A percentile compares a stretch with the other conserved stretches of the same genome.
Evolutionary conservation across 2,888 invertebrate genomes (phyloP).

Genomic region (Phyto melanocephala): DNA sequence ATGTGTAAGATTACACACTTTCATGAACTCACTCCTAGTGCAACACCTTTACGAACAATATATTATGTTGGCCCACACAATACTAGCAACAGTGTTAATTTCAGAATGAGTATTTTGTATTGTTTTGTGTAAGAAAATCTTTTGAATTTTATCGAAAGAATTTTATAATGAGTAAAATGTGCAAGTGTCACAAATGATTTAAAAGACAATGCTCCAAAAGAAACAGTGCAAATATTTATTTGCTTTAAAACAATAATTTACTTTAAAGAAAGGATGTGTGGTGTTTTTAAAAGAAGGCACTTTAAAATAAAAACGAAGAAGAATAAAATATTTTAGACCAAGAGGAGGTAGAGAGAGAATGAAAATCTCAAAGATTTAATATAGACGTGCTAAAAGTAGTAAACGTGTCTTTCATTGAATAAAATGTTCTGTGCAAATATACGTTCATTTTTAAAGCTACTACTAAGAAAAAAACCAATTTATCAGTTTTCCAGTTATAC

Average conservation of each 20-base stretch:
- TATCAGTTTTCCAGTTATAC: too few relatives aligned
- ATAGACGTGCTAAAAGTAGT: too few relatives aligned
- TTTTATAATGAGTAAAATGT: slow-evolving; percentile 62
- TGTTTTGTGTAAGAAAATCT: slow-evolving; percentile 30
- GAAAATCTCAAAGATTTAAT: too few relatives aligned
- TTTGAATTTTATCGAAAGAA: slow-evolving; percentile 40
- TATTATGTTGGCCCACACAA: background rate
- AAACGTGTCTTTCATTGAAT: too few relatives aligned
- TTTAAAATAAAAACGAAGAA: background rate
- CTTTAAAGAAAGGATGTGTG: slow-evolving; percentile 17
- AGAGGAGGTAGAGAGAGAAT: background rate
- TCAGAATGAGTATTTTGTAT: slow-evolving; percentile 14
- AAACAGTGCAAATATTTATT: slow-evolving; percentile 45
- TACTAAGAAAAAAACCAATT: too few relatives aligned
- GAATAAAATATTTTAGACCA: too few relatives aligned
- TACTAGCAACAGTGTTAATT: slow-evolving; percentile 28
- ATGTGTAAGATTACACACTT: slow-evolving; percentile 52
- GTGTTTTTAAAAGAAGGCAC: background rate
- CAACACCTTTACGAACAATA: slow-evolving; percentile 55
- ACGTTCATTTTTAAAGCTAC: too few relatives aligned
- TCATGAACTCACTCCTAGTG: background rate
- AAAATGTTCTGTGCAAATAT: too few relatives aligned
- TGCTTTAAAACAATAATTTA: slow-evolving; percentile 37
- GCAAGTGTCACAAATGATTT: slow-evolving; percentile 63
- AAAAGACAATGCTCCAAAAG: slow-evolving; percentile 28